Evolutionary conservation across 37 sponge, comb jelly and placozoan species (phyloP).

Genomic region (Spongia lamella): DNA sequence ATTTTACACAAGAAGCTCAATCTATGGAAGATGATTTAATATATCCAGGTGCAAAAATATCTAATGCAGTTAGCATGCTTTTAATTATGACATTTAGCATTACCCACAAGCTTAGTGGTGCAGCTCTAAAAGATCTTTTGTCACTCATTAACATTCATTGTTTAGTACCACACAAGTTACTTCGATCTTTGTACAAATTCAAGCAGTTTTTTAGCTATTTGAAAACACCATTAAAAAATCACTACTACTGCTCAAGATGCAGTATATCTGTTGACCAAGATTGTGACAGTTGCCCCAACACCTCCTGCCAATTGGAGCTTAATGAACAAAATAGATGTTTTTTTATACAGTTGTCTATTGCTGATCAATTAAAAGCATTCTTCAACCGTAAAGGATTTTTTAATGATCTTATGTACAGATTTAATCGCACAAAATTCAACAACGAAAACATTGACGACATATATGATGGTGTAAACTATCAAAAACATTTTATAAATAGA

Average conservation of each 20-base stretch:
- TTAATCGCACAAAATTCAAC: too few species aligned
- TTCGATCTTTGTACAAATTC: slow-evolving; percentile 13
- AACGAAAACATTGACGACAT: not conserved
- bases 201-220: too few species aligned
- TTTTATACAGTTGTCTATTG: slow-evolving; percentile 3
- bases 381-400: too few species aligned
- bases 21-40: too few species aligned
- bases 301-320: not conserved
- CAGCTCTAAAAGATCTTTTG: slow-evolving; percentile 2
- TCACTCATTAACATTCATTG: not conserved
- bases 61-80: too few species aligned
- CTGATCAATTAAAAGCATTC: too few species aligned
- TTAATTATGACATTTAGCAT: slow-evolving; percentile 7
- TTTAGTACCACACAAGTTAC: not conserved
- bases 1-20: too few species aligned
- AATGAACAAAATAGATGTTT: not conserved
- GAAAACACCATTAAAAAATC: too few species aligned
- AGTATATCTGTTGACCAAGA: too few species aligned
- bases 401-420: too few species aligned
- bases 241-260: too few species aligned
- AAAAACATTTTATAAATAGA: not conserved
- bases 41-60: too few species aligned
- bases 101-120: slow-evolving; percentile 5
- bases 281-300: slow-evolving; percentile 12
- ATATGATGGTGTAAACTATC: not conserved